Conservation (phyloP, 2,113 vertebrate genomes). For the Apeltes quadracus region DNA sequence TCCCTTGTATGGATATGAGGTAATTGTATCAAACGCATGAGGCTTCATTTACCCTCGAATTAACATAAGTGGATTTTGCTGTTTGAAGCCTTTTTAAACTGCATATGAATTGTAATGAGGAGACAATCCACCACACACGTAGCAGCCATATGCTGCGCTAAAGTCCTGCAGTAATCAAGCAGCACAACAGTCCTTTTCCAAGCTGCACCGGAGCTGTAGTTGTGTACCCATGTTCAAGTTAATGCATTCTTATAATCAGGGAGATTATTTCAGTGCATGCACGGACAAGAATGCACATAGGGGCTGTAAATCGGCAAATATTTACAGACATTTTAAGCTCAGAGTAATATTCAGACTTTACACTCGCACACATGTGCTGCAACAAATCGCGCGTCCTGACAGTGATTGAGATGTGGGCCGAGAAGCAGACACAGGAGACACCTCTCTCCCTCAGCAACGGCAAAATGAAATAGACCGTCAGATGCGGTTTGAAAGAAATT, state of each 20-base stretch:
- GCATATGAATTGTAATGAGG: constrained; percentile 48
- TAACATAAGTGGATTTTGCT: constrained; percentile 42
- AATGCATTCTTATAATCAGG: constrained; percentile 13
- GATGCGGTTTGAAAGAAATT: constrained; percentile 45
- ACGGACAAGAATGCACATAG: not conserved
- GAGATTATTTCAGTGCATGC: constrained; percentile 1
- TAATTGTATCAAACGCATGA: constrained; percentile 31
- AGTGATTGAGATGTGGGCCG: constrained; percentile 41
- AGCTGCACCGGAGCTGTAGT: not conserved
- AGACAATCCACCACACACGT: constrained; percentile 7
- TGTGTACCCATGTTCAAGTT: constrained; percentile 2
- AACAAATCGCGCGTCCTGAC: constrained; percentile 40
- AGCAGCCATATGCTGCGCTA: not conserved
- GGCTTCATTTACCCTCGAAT: constrained; percentile 8
- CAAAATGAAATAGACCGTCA: constrained; percentile 47
- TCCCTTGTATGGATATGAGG: constrained; percentile 44
- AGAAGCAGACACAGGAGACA: constrained; percentile 28
- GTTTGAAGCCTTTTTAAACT: constrained; percentile 45
- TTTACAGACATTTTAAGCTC: not conserved
- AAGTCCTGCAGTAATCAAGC: constrained; percentile 9
- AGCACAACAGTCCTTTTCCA: constrained; percentile 25
- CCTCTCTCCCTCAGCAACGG: constrained; percentile 25
- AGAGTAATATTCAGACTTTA: not conserved
- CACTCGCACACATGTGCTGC: not conserved
- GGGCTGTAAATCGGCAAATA: not conserved